Evolutionary conservation across 1,140 invertebrate species (phyloP).

Genomic region (Drosophila ambigua): DNA sequence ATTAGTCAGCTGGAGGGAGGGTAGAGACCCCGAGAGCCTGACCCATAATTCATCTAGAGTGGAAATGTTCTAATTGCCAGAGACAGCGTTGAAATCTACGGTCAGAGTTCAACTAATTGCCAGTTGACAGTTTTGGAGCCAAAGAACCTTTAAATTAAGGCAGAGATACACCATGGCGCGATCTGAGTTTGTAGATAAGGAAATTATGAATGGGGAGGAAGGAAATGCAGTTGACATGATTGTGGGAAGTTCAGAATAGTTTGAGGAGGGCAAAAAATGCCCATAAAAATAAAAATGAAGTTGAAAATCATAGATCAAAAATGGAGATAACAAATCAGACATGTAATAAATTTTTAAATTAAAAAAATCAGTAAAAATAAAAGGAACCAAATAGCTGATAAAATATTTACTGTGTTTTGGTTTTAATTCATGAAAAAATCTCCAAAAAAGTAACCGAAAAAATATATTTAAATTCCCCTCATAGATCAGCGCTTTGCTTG

Average conservation of each 20-base stretch:
- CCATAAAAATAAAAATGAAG: no score
- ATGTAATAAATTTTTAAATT: no score
- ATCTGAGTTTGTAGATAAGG: slow-evolving; percentile 21
- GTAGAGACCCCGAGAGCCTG: not conserved
- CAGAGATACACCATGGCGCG: slow-evolving; percentile 4
- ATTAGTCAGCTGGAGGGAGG: slow-evolving; percentile 24
- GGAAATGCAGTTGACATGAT: slow-evolving; percentile 3
- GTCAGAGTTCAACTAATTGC: slow-evolving; percentile 74
- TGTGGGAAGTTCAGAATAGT: slow-evolving; percentile 6
- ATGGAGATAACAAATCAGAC: no score
- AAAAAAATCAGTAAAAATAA: no score
- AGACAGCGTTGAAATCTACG: slow-evolving; percentile 21
- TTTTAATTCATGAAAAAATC: no score
- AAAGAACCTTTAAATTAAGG: slow-evolving; percentile 71
- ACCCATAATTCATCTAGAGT: slow-evolving; percentile 35
- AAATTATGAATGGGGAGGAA: slow-evolving; percentile 27
- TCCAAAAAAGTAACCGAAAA: no score
- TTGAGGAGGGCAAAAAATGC: not conserved
- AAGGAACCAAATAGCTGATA: no score
- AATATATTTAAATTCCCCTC: no score
- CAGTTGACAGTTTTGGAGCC: slow-evolving; percentile 59
- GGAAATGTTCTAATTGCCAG: slow-evolving; percentile 33
- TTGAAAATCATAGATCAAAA: no score
- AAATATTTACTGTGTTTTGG: no score
- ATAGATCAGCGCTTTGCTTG: no score